Evolutionary conservation across 1,140 invertebrate genomes (phyloP).

Genomic region (honey bee (Apis mellifera)): Amel_HAv3.1 CM009938.2:2592501-2593000

Average conservation of each 20-base stretch:
- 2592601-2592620: conserved; percentile 94
- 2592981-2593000: conserved; percentile 49
- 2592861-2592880: conserved; percentile 30
- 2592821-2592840: conserved; percentile 44
- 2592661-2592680: conserved; percentile 92
- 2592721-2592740: conserved; percentile 83
- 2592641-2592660: conserved; percentile 91
- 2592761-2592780: conserved; percentile 95
- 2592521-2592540: conserved; percentile 78
- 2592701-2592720: conserved; percentile 90
- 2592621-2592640: conserved; percentile 90
- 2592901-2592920: conserved; percentile 31
- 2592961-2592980: conserved; percentile 40
- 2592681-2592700: conserved; percentile 96
- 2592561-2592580: conserved; percentile 84
- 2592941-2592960: neutral
- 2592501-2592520: conserved; percentile 77
- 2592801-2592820: conserved; percentile 62
- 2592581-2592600: conserved; percentile 92
- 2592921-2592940: neutral
- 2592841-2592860: conserved; percentile 4
- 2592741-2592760: conserved; percentile 94
- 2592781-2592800: conserved; percentile 86
- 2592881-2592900: conserved; percentile 23
- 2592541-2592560: conserved; percentile 75